Percentiles rank a stretch among this genome's conserved stretches.
Evolutionary conservation across 2,797 vertebrate genomes (phyloP).

Genomic region (Myotis vivesi): DNA sequence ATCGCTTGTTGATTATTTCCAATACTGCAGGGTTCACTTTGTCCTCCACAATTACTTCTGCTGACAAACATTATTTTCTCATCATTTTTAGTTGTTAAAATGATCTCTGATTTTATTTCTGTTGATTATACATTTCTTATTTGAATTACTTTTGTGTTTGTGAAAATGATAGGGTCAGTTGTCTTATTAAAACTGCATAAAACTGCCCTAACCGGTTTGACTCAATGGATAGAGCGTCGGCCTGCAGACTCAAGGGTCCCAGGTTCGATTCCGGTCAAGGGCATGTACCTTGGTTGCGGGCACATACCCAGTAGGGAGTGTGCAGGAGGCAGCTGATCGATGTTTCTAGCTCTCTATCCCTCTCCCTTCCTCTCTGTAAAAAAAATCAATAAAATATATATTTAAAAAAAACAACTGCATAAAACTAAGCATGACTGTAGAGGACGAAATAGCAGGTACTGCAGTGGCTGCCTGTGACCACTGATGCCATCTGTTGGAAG

Average conservation of each 20-base stretch:
- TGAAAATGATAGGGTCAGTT: background rate
- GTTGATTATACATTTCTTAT: background rate
- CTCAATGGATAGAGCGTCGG: too few relatives aligned
- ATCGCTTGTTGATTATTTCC: background rate
- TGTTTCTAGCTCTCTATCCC: too few relatives aligned
- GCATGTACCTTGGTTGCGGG: too few relatives aligned
- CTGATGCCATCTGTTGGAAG: background rate
- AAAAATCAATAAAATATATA: too few relatives aligned
- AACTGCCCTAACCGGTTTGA: too few relatives aligned
- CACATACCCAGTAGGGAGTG: too few relatives aligned
- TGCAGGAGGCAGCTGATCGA: too few relatives aligned
- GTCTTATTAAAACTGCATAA: background rate
- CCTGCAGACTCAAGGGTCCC: too few relatives aligned
- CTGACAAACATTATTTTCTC: background rate
- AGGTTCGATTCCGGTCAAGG: too few relatives aligned
- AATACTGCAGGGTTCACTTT: background rate
- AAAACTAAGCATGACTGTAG: background rate
- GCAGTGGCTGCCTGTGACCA: background rate
- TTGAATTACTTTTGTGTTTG: conserved; percentile 3
- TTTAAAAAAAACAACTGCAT: too few relatives aligned
- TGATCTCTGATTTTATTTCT: background rate
- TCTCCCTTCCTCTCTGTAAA: too few relatives aligned
- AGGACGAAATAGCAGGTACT: background rate
- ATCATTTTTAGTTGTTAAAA: background rate
- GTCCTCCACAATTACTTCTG: background rate